phyloP scores from a whole-genome alignment of 2,888 invertebrate genomes.

The Venusia cambrica region DNA sequence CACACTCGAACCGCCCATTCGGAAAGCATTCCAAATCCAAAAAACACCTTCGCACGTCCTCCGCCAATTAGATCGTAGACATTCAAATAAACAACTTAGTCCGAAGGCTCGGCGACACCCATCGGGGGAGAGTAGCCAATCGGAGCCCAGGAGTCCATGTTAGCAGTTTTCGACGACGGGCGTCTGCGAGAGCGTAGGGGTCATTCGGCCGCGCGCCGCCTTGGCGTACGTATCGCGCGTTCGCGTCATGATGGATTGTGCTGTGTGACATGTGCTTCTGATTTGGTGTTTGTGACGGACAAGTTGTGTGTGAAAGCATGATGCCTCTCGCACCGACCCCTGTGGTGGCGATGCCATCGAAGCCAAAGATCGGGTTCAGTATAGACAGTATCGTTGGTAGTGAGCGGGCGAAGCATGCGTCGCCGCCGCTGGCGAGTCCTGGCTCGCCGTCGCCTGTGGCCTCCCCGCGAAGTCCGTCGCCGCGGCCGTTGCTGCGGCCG shows the following conservation, averaged over 20 bases:
- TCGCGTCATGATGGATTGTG: constrained; percentile 75
- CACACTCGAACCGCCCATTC: constrained; percentile 63
- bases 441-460: constrained; percentile 71
- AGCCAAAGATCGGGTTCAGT: constrained; percentile 96
- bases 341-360: constrained; percentile 94
- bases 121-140: constrained; percentile 54
- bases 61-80: constrained; percentile 51
- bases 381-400: constrained; percentile 96
- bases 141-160: constrained; percentile 57
- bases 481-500: constrained; percentile 66
- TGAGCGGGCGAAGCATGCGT: constrained; percentile 68
- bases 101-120: constrained; percentile 51
- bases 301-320: constrained; percentile 84
- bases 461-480: constrained; percentile 69
- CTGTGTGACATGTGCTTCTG: constrained; percentile 75
- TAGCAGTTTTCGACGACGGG: constrained; percentile 60
- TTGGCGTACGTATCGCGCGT: constrained; percentile 74
- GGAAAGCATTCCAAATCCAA: constrained; percentile 68
- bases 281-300: constrained; percentile 70
- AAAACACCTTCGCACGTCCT: constrained; percentile 55
- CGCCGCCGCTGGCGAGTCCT: constrained; percentile 79
- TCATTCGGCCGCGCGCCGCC: constrained; percentile 79
- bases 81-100: constrained; percentile 59
- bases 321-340: constrained; percentile 97
- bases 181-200: constrained; percentile 45